Base-by-base conservation (phyloP, 2,113 vertebrate species). In the Sylvilagus bachmani region DNA sequence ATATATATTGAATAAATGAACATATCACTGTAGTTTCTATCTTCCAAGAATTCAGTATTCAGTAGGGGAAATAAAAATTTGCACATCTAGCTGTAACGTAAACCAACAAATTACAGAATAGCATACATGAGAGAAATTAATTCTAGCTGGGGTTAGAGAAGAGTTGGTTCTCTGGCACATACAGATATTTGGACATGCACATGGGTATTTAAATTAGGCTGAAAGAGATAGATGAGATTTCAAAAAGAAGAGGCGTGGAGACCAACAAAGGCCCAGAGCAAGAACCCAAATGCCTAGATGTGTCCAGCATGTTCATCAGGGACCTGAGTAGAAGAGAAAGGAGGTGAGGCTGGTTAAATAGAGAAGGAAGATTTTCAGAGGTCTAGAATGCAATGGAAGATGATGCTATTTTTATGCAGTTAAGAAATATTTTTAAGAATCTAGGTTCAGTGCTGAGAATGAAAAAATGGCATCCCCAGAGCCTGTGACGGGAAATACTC, bases 31-130 rank as follows among this genome's bases (percentile, higher is more conserved):
- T 22, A 93, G 53, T 82, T 93, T 73, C 44, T 81, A 14, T 84
- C 90, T 92, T 91, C 71, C 91, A 87, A 67, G 31, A 90, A 77
- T 44, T 90, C 61, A 90, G 27, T 69, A 88, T 61, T 25, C 51
- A 79, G 33, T 75, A 87, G 58, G 25, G 10, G 3, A 87, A 87
- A 93, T 78, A 49, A 90, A 84, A 51, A 91, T 53, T 75, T 77
- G 21, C 88, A 90, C 11, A 70, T 82, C 19, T 29, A 79, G 44
- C 58, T 83, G 77, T 67, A 92, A 71, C 79, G 55, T 19, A 94
- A 97, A 38, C 70, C 91, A 93, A 88, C n/a, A 95, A 94, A 96
- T 94, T 96, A 85, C 5, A 93, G 85, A 62, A 21, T 38, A 70
- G 77, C 69, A 93, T 38, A 87, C 6, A 17, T 71, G 69, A 78